Percentiles rank a stretch among this genome's conserved stretches.
Evolutionary conservation across 2,888 invertebrate species (phyloP).

Genomic region (Coelogynopora nodosa): DNA sequence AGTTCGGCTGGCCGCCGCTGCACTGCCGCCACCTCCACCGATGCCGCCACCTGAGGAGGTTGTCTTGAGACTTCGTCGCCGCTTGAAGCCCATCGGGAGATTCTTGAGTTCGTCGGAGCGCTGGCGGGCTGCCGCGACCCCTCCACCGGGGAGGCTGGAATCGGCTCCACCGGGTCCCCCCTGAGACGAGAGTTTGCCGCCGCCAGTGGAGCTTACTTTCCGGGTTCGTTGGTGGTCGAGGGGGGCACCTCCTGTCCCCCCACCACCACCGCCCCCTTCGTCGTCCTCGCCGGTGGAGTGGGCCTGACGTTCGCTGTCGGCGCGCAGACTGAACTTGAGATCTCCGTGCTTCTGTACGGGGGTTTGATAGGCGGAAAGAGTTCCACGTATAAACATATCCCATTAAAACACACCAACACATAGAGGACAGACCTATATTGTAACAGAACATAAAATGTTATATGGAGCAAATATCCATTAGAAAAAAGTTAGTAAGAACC

Average conservation of each 20-base stretch:
- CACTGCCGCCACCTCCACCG: background rate
- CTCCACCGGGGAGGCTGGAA: background rate
- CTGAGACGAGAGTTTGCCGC: background rate
- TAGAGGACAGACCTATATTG: too few species aligned
- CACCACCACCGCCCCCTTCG: too few species aligned
- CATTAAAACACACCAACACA: too few species aligned
- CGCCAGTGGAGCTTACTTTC: slow-evolving; percentile 25
- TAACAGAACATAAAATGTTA: too few species aligned
- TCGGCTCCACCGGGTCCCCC: background rate
- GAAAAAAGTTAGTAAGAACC: too few species aligned
- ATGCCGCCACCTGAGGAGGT: background rate
- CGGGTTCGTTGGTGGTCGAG: background rate
- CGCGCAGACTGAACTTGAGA: slow-evolving; percentile 39
- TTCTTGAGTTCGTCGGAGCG: slow-evolving; percentile 26
- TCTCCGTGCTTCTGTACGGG: slow-evolving; percentile 45
- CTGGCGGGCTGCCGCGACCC: background rate
- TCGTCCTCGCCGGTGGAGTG: slow-evolving; percentile 5
- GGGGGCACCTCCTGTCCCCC: background rate
- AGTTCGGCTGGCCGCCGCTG: slow-evolving; percentile 6
- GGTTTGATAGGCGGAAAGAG: too few species aligned
- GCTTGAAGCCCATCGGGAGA: slow-evolving; percentile 40
- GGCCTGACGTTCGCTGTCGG: slow-evolving; percentile 2
- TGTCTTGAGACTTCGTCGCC: slow-evolving; percentile 16
- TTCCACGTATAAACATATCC: too few species aligned
- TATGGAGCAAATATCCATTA: too few species aligned